Base-by-base conservation (phyloP, 2,888 invertebrate species). In the Phalera bucephala region DNA sequence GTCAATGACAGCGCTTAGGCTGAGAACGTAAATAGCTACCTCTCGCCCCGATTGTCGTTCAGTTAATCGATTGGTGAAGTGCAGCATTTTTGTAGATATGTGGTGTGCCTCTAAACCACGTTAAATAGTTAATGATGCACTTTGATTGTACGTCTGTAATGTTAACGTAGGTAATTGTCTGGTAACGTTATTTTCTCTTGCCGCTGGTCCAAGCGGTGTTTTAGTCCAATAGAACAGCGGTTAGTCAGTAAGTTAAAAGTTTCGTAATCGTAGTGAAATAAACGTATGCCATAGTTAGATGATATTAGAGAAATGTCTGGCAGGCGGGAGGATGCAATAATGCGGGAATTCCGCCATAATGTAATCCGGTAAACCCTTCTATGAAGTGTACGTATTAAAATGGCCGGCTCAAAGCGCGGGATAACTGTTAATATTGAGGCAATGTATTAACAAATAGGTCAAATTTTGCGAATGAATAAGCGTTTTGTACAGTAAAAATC, bases 271-370 rank as follows among this genome's bases (percentile, higher is more conserved):
- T 85, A 85, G 84, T 79, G 73, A 80, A 82, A 74, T 78, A 68
- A 76, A 73, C 58, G 77, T 83, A 82, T 81, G 80, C 79, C 82
- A 79, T 84, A 86, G 81, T 78, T 85, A 88, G 78, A 73, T 64
- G 78, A 75, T 83, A 78, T 75, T 84, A 81, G 79, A 52, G 52
- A 73, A 79, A 78, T 68, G 69, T 71, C 69, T 72, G 69, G 72
- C 81, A 80, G 87, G 80, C 85, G 86, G 88, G 86, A 72, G 75
- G 77, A 71, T 86, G 87, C 87, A 86, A 87, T 87, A 85, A 42
- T 46, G 59, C 45, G 61, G 62, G 38, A 43, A 54, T 27, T 54
- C 49, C 49, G 44, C 54, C 49, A 36, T 45, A 47, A 47, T 36
- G 28, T 56, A 61, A 51, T 67, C 78, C 70, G 87, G 85, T 83